Base-by-base conservation (phyloP, 1,140 invertebrate genomes). In the Zaprionus lachaisei region DNA sequence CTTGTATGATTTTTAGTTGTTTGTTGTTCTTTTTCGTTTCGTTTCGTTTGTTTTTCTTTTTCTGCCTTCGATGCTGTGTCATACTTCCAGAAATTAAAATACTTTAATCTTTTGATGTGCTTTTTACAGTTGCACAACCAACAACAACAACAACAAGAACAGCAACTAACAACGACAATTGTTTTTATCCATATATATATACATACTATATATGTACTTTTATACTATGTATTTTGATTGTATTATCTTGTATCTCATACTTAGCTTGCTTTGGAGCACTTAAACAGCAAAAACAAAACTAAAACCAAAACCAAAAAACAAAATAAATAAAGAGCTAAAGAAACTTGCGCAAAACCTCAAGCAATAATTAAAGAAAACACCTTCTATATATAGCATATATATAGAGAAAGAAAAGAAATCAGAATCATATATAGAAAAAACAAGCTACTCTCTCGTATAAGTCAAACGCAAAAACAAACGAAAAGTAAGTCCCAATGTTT, bases 191-290 rank as follows among this genome's bases (percentile, higher is more conserved):
- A 47, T 54, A 47, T 64, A 81, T 80, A 64, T 73, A 69, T 74
- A 80, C 72, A 64, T 84, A 75, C 77, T 62, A 75, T 78, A 83
- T 81, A 70, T 89, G 81, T 83, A 90, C 68, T 90, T 68, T 83
- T 83, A 83, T 83, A 81, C 84, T 81, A 84, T 71, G 84, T 89
- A 90, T 90, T 92, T 92, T 92, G 75, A 91, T 82, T 91, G 84
- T 91, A 89, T 92, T 92, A 92, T 91, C 89, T 91, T 92, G 91
- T 92, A 92, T 92, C 91, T 92, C 91, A 91, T 92, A 92, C 91
- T 86, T 92, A 92, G 91, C 91, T 92, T 92, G 91, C 91, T 92
- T 92, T 92, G 91, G 91, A 92, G 91, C 91, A 92, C 91, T 85
- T 92, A 92, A 87, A 90, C 83, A 78, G 87, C 86, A 91, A 86